A percentile compares a stretch with the other conserved stretches of the same genome.
These are phyloP conservation scores for Lindbergichthys nudifrons DNA, from an alignment of 2,797 vertebrate genomes.

Conservation along the genomic window DNA sequence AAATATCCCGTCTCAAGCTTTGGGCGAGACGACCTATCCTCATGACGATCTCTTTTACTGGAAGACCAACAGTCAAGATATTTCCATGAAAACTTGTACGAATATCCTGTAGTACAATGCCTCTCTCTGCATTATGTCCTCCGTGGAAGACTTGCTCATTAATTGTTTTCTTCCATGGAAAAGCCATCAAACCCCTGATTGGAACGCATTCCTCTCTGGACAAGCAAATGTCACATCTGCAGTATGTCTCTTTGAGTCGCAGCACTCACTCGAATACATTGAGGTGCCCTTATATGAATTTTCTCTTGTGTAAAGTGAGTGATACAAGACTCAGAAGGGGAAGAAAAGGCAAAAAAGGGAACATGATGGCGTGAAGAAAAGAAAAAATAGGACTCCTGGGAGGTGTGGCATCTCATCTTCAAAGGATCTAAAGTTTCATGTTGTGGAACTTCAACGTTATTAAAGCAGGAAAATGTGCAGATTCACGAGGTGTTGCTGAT, in stretches of 20 bases:
- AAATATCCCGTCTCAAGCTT: background rate
- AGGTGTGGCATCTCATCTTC: slow-evolving; percentile 27
- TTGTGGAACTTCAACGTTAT: slow-evolving; percentile 31
- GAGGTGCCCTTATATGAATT: background rate
- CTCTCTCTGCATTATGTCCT: background rate
- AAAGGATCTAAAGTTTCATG: slow-evolving; percentile 35
- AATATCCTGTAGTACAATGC: background rate
- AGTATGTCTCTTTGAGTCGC: background rate
- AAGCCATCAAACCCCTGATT: background rate
- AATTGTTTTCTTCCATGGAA: slow-evolving; percentile 17
- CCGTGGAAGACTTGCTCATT: slow-evolving; percentile 1
- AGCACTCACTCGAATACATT: background rate
- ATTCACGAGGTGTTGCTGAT: slow-evolving; percentile 60
- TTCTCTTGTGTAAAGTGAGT: background rate
- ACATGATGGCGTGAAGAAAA: background rate
- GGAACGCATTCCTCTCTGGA: slow-evolving; percentile 9
- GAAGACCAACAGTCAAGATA: background rate
- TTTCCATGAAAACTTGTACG: background rate
- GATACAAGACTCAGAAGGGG: background rate
- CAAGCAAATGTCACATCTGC: slow-evolving; percentile 4
- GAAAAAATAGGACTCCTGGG: background rate
- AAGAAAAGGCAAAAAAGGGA: background rate
- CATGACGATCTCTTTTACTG: background rate
- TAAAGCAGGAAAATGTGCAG: slow-evolving; percentile 49
- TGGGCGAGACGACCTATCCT: background rate